Evolutionary conservation across 2,888 invertebrate species (phyloP), one percentile per base, ranked within the genome.

Genomic region (Eupithecia exiguata): DNA sequence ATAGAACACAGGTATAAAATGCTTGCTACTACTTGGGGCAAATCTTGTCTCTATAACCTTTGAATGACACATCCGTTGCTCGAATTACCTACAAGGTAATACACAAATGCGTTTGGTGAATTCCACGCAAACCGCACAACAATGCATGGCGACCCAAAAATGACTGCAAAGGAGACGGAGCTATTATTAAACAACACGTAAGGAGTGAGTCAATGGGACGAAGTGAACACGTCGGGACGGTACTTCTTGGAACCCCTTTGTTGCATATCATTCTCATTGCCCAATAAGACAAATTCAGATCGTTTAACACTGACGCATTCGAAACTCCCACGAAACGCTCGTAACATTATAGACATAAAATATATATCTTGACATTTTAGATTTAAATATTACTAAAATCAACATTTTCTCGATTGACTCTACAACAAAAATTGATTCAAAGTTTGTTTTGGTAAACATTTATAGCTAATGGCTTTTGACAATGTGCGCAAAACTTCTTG

Each of bases 231-330:
- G 88, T 87, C 84, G 82, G 85, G 89, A 87, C 90, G 89, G 85
- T 86, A 88, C 85, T 93, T 93, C 93, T 91, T 79, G 79, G 94
- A 94, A 93, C 85, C 87, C 89, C 89, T 92, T 93, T 90, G 87
- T 84, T 90, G 92, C 90, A 90, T 90, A 92, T 93, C 91, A 92
- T 92, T 88, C 91, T 91, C 89, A 89, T 91, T 90, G 91, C 88
- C 91, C 89, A 92, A 91, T 91, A 92, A 91, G 88, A 92, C 89
- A 89, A 89, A 91, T 91, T 90, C 84, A 85, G 84, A 77, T 74
- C 74, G 80, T 78, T 66, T 62, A 68, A 84, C 83, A 91, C 84
- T 83, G 75, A 81, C 79, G 84, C 74, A 69, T 46, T 14, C 18
- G 71, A 79, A 81, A 82, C 79, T 82, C 78, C 36, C 38, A 25